Percentiles rank a stretch among this genome's conserved stretches.
Conservation (phyloP, 2,113 vertebrate genomes). For the Hemibagrus wyckioides region DNA sequence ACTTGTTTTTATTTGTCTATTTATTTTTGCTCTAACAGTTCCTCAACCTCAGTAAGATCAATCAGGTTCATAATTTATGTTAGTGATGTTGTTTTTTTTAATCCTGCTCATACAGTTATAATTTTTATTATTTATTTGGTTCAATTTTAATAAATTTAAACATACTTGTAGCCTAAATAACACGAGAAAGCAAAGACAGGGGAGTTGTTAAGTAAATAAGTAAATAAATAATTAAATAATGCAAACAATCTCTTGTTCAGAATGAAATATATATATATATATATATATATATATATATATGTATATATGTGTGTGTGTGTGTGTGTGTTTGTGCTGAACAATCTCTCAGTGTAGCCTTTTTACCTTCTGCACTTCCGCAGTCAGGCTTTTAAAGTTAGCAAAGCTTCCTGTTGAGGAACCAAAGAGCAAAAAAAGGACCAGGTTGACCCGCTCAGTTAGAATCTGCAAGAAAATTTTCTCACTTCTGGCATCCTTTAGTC, state of each 20-base stretch:
- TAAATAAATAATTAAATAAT: too few species aligned
- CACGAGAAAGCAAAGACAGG: neutral
- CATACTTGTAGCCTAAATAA: neutral
- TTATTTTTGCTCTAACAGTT: neutral
- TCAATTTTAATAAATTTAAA: neutral
- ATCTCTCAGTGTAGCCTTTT: neutral
- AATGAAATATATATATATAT: neutral
- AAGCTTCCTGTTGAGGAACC: neutral
- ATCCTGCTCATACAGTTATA: neutral
- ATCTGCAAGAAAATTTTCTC: slow-evolving; percentile 25
- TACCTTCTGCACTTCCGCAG: neutral
- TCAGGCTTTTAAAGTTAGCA: neutral
- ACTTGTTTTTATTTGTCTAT: neutral
- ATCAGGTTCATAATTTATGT: neutral
- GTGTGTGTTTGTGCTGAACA: neutral
- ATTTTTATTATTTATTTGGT: neutral
- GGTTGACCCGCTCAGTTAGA: neutral
- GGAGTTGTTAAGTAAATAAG: neutral
- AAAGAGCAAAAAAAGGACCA: neutral
- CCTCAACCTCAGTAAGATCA: neutral
- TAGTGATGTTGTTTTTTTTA: too few species aligned
- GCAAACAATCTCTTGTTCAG: neutral
- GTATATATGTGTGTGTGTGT: neutral
- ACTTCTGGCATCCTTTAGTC: slow-evolving; percentile 22
- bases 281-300: neutral